Conservation (phyloP, 2,113 vertebrate genomes). For the Pyxicephalus adspersus region DNA sequence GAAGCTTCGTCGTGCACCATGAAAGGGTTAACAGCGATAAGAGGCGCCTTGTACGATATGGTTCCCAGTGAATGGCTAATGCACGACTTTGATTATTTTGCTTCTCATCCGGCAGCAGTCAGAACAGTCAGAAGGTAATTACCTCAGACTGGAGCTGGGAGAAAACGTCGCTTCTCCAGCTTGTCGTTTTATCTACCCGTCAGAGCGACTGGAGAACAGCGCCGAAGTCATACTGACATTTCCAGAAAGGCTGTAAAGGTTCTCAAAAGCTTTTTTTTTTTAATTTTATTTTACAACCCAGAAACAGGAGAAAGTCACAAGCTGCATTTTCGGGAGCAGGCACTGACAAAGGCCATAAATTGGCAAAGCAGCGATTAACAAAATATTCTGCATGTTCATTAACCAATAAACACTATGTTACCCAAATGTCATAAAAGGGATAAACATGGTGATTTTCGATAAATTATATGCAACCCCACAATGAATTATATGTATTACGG, state of each 20-base stretch:
- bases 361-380: neutral
- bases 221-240: conserved; percentile 50
- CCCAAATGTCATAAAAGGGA: neutral
- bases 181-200: conserved; percentile 45
- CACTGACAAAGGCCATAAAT: neutral
- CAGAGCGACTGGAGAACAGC: conserved; percentile 22
- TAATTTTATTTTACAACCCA: neutral
- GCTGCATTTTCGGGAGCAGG: neutral
- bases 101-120: conserved; percentile 40
- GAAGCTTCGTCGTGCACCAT: no score
- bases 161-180: conserved; percentile 21
- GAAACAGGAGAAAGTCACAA: conserved; percentile 4
- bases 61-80: conserved; percentile 48
- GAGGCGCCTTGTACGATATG: conserved; percentile 15
- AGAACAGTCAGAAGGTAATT: conserved; percentile 43
- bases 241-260: conserved; percentile 28
- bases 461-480: no score
- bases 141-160: conserved; percentile 32
- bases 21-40: conserved; percentile 22
- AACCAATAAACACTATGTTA: conserved; percentile 3
- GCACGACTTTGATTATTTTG: conserved; percentile 45
- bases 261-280: neutral
- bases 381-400: conserved; percentile 15
- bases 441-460: neutral
- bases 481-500: no score